A percentile compares a stretch with the other conserved stretches of the same genome.
Conservation (phyloP, 1,140 invertebrate species). For the Drosophila ananassae region DNA sequence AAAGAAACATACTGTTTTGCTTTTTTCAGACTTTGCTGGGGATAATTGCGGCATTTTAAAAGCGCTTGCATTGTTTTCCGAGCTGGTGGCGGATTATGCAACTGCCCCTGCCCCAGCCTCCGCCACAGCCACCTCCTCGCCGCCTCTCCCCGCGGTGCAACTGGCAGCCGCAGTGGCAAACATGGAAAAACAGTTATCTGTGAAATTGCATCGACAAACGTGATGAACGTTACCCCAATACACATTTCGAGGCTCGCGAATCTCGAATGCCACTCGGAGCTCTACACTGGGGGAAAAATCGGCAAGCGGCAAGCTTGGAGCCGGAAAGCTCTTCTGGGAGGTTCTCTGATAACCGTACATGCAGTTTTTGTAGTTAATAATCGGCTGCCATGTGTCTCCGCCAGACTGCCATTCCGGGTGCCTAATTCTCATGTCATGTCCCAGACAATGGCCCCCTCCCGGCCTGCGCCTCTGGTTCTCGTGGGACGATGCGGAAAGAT, state of each 20-base stretch:
- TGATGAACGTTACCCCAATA: conserved; percentile 81
- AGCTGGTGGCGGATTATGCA: conserved; percentile 68
- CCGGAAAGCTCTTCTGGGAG: background rate
- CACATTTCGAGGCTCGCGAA: conserved; percentile 40
- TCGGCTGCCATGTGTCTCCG: conserved; percentile 5
- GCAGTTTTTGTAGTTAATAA: background rate
- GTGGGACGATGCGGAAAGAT: conserved; percentile 34
- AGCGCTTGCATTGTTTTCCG: conserved; percentile 69
- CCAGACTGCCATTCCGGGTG: conserved; percentile 67
- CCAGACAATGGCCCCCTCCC: conserved; percentile 57
- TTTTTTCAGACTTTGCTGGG: conserved; percentile 49
- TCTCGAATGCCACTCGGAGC: conserved; percentile 21
- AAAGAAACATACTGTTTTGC: conserved; percentile 17
- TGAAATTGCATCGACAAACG: conserved; percentile 81
- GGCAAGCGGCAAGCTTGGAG: background rate
- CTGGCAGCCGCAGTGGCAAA: conserved; percentile 52
- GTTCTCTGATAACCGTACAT: background rate
- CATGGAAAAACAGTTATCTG: conserved; percentile 80
- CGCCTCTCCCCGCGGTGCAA: background rate
- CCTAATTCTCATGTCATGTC: conserved; percentile 79
- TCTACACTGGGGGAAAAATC: conserved; percentile 5
- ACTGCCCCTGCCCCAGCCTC: conserved; percentile 17
- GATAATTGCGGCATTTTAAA: conserved; percentile 81
- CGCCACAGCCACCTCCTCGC: conserved; percentile 11
- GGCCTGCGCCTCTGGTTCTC: background rate